A percentile compares a stretch with the other conserved stretches of the same genome.
These are phyloP conservation scores for Eueides isabella DNA, from an alignment of 1,140 invertebrate genomes.

Conservation along the genomic window DNA sequence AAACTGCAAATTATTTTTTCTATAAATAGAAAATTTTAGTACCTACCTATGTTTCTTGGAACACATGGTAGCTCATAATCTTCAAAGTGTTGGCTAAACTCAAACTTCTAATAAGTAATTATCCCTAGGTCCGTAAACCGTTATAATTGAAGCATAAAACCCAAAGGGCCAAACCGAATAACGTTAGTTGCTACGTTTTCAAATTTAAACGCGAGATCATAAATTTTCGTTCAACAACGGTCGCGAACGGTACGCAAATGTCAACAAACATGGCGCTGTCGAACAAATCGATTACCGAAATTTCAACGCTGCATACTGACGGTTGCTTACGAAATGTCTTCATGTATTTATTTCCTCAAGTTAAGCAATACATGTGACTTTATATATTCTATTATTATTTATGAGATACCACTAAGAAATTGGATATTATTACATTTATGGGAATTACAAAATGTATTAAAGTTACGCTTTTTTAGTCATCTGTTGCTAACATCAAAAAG, in stretches of 20 bases:
- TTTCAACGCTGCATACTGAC: conserved; percentile 50
- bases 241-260: conserved; percentile 45
- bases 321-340: conserved; percentile 41
- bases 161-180: conserved; percentile 19
- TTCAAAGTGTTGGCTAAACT: not conserved
- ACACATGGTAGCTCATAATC: too few species aligned
- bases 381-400: conserved; percentile 13
- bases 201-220: conserved; percentile 54
- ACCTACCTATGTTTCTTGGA: too few species aligned
- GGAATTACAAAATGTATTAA: not conserved
- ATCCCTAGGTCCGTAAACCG: conserved; percentile 38
- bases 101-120: not conserved
- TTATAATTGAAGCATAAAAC: conserved; percentile 52
- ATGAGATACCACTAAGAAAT: not conserved
- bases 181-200: conserved; percentile 25
- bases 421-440: not conserved
- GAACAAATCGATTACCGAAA: conserved; percentile 63
- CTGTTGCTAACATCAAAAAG: not conserved
- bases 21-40: too few species aligned
- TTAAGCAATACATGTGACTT: not conserved
- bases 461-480: not conserved
- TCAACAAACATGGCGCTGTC: conserved; percentile 62
- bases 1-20: too few species aligned
- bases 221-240: conserved; percentile 53
- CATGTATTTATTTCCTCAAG: conserved; percentile 4